Evolutionary conservation across 1,140 invertebrate genomes (phyloP), one percentile per base, ranked within the genome.

Genomic region (Panagrolaimus sp.): DNA sequence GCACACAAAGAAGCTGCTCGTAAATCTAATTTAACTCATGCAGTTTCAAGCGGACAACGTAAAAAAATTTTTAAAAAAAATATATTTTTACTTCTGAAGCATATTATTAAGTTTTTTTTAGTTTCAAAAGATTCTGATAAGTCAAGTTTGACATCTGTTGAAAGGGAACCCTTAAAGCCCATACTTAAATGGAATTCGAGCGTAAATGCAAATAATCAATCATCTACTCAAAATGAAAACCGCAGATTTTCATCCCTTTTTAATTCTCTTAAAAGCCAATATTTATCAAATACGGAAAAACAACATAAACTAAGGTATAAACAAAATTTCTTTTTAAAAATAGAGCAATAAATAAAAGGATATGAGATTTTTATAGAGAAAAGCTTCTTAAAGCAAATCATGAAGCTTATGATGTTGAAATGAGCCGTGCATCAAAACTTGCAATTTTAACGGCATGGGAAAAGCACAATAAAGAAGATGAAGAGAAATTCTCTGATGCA

Each of bases 371-470:
- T n/a, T 77, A 51, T 57, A 79, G 78, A 66, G 71, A 76, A 46
- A 71, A 70, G 63, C 65, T 81, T 63, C 69, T 82, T 46, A 70
- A 71, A 53, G 79, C 77, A 11, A 81, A 81, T 64, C 63, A 78
- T 38, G 79, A 81, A 65, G 66, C 72, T 13, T 82, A 74, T 63
- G 77, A 83, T 23, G 63, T 81, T 20, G 75, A 81, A 66, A 79
- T 80, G 80, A 72, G 67, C 13, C 38, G 66, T 11, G 66, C 62
- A 14, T 76, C 78, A 0, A 79, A 82, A 65, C 62, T 65, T 42
- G 79, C 79, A 9, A 81, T 81, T 47, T 65, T 81, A 9, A 68
- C 51, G 27, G 79, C 79, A 9, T 81, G 81, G 77, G 81, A 81
- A 61, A 74, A 73, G 14, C 72, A 69, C 11, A 76, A 67, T 45